These are phyloP conservation scores for Neodiprion pinetum DNA, from an alignment of 1,140 invertebrate species.

Conservation along the genomic window DNA sequence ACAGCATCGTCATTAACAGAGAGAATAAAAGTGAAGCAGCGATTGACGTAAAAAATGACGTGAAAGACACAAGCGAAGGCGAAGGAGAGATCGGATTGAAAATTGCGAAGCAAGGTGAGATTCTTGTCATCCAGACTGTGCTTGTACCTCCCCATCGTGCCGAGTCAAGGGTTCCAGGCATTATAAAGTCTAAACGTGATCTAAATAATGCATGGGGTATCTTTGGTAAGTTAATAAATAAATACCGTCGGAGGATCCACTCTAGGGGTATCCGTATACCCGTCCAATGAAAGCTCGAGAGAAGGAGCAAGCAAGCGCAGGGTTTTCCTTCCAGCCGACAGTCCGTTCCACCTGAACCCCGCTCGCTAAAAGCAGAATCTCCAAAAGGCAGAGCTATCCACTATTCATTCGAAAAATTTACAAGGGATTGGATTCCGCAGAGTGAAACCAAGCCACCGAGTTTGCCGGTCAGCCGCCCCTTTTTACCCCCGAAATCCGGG, in stretches of 20 bases:
- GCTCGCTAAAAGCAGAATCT: background rate
- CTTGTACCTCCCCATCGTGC: background rate
- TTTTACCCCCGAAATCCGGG: background rate
- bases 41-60: too few species aligned
- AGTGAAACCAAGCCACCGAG: background rate
- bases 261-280: background rate
- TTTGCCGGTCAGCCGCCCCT: background rate
- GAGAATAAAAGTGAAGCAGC: too few species aligned
- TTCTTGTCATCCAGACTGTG: background rate
- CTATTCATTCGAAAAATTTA: slow-evolving; percentile 16
- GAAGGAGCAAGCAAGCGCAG: background rate
- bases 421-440: slow-evolving; percentile 8
- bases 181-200: slow-evolving; percentile 1
- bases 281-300: too few species aligned
- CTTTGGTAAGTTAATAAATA: slow-evolving; percentile 12
- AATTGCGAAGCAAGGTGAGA: too few species aligned
- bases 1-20: too few species aligned
- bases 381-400: background rate
- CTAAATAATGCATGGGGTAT: slow-evolving; percentile 12
- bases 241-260: background rate
- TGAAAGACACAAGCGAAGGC: too few species aligned
- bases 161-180: background rate
- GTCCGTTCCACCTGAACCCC: background rate
- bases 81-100: too few species aligned
- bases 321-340: background rate